Percentiles rank a stretch among this genome's conserved stretches.
Conservation (phyloP, 2,888 invertebrate species). For the Eudasyphora cyanicolor region DNA sequence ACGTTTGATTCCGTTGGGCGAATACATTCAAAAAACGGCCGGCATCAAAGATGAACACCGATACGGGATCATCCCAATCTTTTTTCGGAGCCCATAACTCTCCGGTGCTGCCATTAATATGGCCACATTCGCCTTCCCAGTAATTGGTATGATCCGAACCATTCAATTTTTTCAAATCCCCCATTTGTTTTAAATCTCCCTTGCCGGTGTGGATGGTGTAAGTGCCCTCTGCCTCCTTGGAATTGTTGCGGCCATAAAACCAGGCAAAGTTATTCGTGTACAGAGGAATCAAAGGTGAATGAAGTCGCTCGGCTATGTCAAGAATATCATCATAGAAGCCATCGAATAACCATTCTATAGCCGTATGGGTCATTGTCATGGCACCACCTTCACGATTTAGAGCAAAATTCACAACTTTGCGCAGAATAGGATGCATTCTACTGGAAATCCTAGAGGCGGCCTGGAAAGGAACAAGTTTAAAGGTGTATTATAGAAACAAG, state of each 20-base stretch:
- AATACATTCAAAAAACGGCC: slow-evolving; percentile 84
- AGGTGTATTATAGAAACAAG: too few relatives aligned
- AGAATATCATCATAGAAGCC: slow-evolving; percentile 89
- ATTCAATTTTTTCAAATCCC: slow-evolving; percentile 86
- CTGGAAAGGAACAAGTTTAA: slow-evolving; percentile 80
- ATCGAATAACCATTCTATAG: slow-evolving; percentile 86
- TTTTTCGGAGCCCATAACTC: slow-evolving; percentile 88
- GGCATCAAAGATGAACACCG: slow-evolving; percentile 87
- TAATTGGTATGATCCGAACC: slow-evolving; percentile 81
- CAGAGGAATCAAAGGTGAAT: slow-evolving; percentile 79
- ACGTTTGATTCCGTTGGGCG: slow-evolving; percentile 67
- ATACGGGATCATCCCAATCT: slow-evolving; percentile 81
- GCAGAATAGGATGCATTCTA: slow-evolving; percentile 76
- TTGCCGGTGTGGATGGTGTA: slow-evolving; percentile 89
- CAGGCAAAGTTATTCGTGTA: slow-evolving; percentile 90
- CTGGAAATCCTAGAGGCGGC: slow-evolving; percentile 83
- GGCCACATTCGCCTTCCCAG: slow-evolving; percentile 84
- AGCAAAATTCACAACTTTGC: slow-evolving; percentile 81
- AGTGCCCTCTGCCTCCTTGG: slow-evolving; percentile 86
- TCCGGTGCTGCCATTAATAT: slow-evolving; percentile 87
- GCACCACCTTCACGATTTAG: slow-evolving; percentile 81
- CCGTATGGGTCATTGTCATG: slow-evolving; percentile 83
- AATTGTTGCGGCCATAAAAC: slow-evolving; percentile 89
- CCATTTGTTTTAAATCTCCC: slow-evolving; percentile 83
- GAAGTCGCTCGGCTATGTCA: slow-evolving; percentile 81